Evolutionary conservation across 2,797 vertebrate genomes (phyloP).

Genomic region (Cynopterus sphinx): DNA sequence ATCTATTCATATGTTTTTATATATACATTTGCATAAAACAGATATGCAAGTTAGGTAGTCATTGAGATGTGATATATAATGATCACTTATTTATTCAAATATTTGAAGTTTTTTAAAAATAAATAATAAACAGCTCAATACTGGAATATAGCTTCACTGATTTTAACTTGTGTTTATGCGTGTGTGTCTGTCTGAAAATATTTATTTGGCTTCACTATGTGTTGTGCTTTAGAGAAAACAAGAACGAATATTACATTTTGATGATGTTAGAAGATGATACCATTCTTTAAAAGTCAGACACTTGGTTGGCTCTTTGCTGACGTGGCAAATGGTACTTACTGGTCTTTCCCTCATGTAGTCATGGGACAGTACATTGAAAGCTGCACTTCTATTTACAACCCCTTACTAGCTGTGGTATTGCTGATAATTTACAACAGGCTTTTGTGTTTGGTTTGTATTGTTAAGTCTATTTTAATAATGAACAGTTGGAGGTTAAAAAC

Average conservation of each 20-base stretch:
- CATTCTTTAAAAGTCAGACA: neutral
- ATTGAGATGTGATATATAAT: neutral
- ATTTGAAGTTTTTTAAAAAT: slow-evolving; percentile 26
- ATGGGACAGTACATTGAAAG: neutral
- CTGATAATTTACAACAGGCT: neutral
- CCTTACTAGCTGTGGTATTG: neutral
- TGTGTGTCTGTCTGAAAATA: neutral
- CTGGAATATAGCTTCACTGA: neutral
- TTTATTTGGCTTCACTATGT: neutral
- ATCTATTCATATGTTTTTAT: slow-evolving; percentile 33
- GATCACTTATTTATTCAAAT: slow-evolving; percentile 48
- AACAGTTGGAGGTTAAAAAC: neutral
- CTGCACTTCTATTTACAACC: neutral
- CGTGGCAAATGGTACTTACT: neutral
- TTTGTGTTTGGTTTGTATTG: neutral
- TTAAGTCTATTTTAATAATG: neutral
- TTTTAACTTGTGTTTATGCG: neutral
- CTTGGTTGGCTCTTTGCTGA: neutral
- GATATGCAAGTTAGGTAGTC: slow-evolving; percentile 22
- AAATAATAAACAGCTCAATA: neutral
- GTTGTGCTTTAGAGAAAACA: neutral
- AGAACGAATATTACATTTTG: neutral
- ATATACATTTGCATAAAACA: neutral
- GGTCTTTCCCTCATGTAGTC: neutral
- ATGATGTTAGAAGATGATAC: neutral